Percentiles rank a stretch among this genome's conserved stretches.
Evolutionary conservation across 2,113 vertebrate genomes (phyloP).

Genomic region (Pteruthius melanotis): DNA sequence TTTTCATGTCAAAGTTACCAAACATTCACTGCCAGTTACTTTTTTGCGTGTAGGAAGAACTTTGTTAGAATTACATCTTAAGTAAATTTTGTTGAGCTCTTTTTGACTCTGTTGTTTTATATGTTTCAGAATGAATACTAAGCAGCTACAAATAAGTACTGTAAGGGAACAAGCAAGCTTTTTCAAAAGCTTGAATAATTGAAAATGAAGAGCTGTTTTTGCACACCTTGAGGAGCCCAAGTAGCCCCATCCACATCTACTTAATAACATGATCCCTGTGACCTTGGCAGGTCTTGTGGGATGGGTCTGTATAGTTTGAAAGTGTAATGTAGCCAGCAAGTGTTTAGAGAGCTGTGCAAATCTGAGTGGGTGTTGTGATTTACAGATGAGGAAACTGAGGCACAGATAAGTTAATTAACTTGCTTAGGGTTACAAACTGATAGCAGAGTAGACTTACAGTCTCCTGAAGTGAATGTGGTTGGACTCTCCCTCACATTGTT

Average conservation of each 20-base stretch:
- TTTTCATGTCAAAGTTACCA: constrained; percentile 69
- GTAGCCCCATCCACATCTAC: background rate
- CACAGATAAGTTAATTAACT: background rate
- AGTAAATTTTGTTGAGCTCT: constrained; percentile 16
- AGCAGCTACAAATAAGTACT: background rate
- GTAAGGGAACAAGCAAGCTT: background rate
- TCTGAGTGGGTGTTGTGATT: background rate
- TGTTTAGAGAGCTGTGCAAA: background rate
- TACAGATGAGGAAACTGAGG: background rate
- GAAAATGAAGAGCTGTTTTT: background rate
- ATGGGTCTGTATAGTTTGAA: background rate
- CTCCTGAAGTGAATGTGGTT: background rate
- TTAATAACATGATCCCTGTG: background rate
- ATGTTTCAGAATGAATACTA: background rate
- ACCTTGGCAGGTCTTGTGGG: background rate
- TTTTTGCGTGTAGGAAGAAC: constrained; percentile 36
- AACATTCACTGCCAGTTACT: constrained; percentile 71
- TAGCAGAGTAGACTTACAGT: background rate
- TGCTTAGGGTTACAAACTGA: background rate
- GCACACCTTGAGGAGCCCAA: background rate
- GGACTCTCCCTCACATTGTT: background rate
- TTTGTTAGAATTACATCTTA: constrained; percentile 18
- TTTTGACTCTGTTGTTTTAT: background rate
- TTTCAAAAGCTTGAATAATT: background rate
- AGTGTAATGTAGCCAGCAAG: background rate